Conservation (phyloP, 1,140 invertebrate genomes). For the Nymphalis io region DNA sequence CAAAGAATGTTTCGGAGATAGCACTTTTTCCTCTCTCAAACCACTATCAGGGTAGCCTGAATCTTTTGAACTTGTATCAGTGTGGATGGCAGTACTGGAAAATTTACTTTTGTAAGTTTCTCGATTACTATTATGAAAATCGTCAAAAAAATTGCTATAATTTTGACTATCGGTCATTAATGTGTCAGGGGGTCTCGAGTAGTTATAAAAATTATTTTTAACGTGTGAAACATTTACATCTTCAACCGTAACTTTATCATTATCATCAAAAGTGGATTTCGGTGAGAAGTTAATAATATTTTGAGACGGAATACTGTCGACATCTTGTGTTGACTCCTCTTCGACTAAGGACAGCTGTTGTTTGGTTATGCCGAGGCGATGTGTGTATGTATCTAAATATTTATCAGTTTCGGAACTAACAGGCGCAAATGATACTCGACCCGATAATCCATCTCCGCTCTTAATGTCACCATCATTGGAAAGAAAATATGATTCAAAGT, state of each 20-base stretch:
- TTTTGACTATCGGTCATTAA: conserved; percentile 52
- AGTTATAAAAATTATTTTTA: conserved; percentile 42
- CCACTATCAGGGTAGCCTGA: conserved; percentile 69
- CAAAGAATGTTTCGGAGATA: conserved; percentile 55
- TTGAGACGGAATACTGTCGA: conserved; percentile 64
- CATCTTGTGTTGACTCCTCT: conserved; percentile 77
- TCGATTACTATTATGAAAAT: conserved; percentile 50
- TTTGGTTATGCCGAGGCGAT: conserved; percentile 54
- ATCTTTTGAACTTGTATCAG: conserved; percentile 72
- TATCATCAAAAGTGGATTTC: conserved; percentile 14
- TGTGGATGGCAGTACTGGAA: conserved; percentile 61
- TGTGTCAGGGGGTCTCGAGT: conserved; percentile 38
- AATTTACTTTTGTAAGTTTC: conserved; percentile 53
- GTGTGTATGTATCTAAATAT: conserved; percentile 54
- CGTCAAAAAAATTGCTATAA: conserved; percentile 68
- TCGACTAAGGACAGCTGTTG: conserved; percentile 77
- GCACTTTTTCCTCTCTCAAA: conserved; percentile 59
- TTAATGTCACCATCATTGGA: conserved; percentile 52
- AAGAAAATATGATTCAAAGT: conserved; percentile 66
- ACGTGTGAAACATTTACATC: conserved; percentile 36
- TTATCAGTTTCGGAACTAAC: conserved; percentile 49
- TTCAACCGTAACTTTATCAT: not conserved
- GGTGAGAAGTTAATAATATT: conserved; percentile 40
- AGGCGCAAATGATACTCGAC: conserved; percentile 55
- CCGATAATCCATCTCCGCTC: conserved; percentile 46